phyloP scores from a whole-genome alignment of 2,888 invertebrate species.

The Amiota communis region DNA sequence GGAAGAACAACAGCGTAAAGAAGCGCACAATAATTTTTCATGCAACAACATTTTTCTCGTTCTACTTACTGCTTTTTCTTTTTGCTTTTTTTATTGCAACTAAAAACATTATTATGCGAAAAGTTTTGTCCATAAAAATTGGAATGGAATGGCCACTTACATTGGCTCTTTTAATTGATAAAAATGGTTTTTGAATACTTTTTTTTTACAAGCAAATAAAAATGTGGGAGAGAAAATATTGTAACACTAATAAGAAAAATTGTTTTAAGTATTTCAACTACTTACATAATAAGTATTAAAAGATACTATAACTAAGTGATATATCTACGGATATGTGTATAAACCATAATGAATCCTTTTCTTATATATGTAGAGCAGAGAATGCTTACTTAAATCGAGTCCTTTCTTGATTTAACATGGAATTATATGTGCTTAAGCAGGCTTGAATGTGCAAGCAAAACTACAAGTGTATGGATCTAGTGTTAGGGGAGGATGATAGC shows the following conservation, averaged over 20 bases:
- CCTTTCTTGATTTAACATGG: too few species aligned
- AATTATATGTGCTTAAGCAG: too few species aligned
- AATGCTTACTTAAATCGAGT: too few species aligned
- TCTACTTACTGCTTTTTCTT: neutral
- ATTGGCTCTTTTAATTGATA: neutral
- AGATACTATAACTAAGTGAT: too few species aligned
- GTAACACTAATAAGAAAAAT: neutral
- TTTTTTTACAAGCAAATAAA: neutral
- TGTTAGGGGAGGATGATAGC: neutral
- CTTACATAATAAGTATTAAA: neutral
- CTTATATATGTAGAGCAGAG: too few species aligned
- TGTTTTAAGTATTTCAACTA: neutral
- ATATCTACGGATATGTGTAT: too few species aligned
- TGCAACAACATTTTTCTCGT: neutral
- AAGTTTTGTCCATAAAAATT: neutral
- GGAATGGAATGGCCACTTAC: too few species aligned
- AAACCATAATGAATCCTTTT: too few species aligned
- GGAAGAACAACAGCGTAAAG: too few species aligned
- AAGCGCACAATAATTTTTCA: too few species aligned
- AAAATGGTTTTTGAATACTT: constrained; percentile 4
- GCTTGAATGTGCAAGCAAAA: too few species aligned
- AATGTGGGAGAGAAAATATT: neutral
- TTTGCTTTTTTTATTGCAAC: neutral
- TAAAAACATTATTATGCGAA: constrained; percentile 9
- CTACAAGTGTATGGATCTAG: too few species aligned